Base-by-base conservation (phyloP, 2,797 vertebrate genomes). In the Halcyon leucocephala region DNA sequence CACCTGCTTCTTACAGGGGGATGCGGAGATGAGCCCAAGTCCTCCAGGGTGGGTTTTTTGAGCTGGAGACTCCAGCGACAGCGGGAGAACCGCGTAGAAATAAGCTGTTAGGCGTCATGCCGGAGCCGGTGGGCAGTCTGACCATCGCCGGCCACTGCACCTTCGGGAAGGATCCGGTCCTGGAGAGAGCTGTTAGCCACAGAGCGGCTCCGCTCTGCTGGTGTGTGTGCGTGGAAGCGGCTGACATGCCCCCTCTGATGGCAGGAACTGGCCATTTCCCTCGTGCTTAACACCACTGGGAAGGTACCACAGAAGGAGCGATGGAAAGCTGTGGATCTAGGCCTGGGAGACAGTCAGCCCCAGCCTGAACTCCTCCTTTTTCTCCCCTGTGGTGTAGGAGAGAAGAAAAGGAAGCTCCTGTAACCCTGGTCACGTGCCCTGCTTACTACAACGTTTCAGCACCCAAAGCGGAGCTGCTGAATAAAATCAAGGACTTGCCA, bases 381-480 rank as follows among this genome's bases (percentile, higher is more conserved):
- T 84, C 58, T 93, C 86, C 86, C 14, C 79, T 89, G 4, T 83
- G 89, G 25, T 91, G 49, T 82, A 99, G 99, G 96, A 97, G 95
- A 89, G 97, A 97, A 60, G 98, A 98, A 57, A 98, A 94, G 41
- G 94, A 97, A 82, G 44, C 62, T 4, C 65, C 66, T 57, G 58
- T 97, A 7, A 46, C 87, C 26, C n/a, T 97, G 72, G 80, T 97
- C 61, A 86, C 86, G 76, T 98, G 98, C 66, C 96, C 98, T 28
- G 96, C 97, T 29, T 98, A 98, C 86, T 98, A 98, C 80, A 98
- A 14, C 0, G 93, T 98, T 80, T 98, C 98, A 31, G 98, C 98
- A 7, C 97, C 98, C 61, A 98, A 98, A 96, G 97, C 97, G 10
- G 97, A 93, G 11, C 73, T 97, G 64, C 98, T 98, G 89, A 98